Evolutionary conservation across 2,888 invertebrate species (phyloP).

Genomic region (Leptinotarsa rubiginosa): DNA sequence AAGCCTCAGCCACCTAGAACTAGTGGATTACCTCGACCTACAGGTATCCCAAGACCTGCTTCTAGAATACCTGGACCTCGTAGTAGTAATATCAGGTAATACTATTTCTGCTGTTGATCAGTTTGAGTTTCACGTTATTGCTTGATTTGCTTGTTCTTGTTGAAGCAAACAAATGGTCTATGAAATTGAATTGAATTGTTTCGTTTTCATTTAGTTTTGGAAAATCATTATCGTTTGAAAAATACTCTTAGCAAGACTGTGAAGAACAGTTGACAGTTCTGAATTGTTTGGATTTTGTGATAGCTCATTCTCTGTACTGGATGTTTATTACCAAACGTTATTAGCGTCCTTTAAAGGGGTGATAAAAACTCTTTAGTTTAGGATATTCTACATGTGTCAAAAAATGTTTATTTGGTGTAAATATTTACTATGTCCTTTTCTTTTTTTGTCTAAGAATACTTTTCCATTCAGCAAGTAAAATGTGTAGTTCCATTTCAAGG

Average conservation of each 20-base stretch:
- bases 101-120: neutral
- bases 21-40: conserved; percentile 63
- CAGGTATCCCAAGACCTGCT: conserved; percentile 61
- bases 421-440: neutral
- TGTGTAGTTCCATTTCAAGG: too few relatives aligned
- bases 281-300: conserved; percentile 4
- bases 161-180: neutral
- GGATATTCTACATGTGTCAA: conserved; percentile 8
- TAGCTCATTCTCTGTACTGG: neutral
- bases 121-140: neutral
- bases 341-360: neutral
- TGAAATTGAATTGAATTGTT: neutral
- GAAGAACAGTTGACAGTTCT: neutral
- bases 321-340: neutral
- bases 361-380: conserved; percentile 10
- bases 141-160: neutral
- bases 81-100: conserved; percentile 50
- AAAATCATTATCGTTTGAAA: neutral
- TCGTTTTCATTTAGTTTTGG: neutral
- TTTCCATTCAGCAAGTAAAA: too few relatives aligned
- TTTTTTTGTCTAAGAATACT: neutral
- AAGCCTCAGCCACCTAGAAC: conserved; percentile 53
- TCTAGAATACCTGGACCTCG: conserved; percentile 63
- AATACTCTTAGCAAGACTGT: neutral
- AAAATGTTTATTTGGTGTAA: neutral